Evolutionary conservation across 1,140 invertebrate species (phyloP), one percentile per base, ranked within the genome.

Genomic region (Ips nitidus): DNA sequence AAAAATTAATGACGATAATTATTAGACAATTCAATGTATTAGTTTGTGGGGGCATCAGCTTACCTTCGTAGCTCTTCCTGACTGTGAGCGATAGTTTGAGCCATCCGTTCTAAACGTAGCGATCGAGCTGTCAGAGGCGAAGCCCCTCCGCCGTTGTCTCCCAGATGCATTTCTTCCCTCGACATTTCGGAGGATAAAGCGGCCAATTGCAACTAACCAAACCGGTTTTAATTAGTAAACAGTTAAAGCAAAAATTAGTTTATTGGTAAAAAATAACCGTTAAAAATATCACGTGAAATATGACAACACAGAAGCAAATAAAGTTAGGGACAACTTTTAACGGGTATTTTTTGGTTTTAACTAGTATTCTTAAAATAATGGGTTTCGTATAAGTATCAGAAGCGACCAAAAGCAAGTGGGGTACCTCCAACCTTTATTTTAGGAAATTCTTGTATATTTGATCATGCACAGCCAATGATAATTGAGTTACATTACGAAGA

Each of bases 111-210:
- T 45, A 97, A 83, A 42, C 92, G 86, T 71, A 97, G 83, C 38
- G 94, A 94, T 61, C 93, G 86, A 42, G 92, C 92, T 2, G 94
- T 95, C 41, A 95, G 85, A 37, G 94, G 94, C 37, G 90, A 91
- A 50, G 90, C 89, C 61, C 88, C 89, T 40, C 90, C 90, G 73
- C 85, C 89, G 58, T 88, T 90, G 73, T 91, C 90, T 63, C 88
- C 84, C 59, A 86, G 83, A 72, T 88, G 86, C 62, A 89, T 81
- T 76, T 91, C 91, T 74, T 91, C 91, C 52, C 87, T 87, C 4
- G 86, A 89, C 71, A 85, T 80, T 71, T 87, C 86, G 53, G 83
- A 82, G 61, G 84, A 82, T 53, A 86, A 72, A 78, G 86, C 85
- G 74, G 87, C 85, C 81, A 92, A 82, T 86, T 90, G 85, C 78